These are phyloP conservation scores for Zenarchopterus dispar DNA, from an alignment of 2,797 vertebrate species.

Conservation along the genomic window DNA sequence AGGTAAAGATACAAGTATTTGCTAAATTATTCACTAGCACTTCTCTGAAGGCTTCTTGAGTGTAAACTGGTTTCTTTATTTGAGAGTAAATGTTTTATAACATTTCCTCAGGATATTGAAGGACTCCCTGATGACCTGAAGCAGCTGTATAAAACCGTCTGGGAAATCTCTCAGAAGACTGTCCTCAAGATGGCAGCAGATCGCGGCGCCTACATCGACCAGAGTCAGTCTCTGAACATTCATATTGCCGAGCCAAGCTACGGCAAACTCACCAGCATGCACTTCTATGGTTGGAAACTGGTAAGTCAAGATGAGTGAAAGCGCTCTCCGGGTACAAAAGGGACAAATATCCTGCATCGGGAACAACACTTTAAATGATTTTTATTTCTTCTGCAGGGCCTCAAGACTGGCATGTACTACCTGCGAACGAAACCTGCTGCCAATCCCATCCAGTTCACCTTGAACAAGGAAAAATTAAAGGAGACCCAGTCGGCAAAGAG, in stretches of 20 bases:
- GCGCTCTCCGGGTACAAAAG: not conserved
- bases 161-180: conserved; percentile 96
- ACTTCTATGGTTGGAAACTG: conserved; percentile 98
- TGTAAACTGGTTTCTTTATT: not conserved
- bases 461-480: conserved; percentile 94
- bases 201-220: conserved; percentile 94
- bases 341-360: not conserved
- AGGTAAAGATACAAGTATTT: conserved; percentile 77
- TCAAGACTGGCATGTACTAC: conserved; percentile 99
- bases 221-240: conserved; percentile 98
- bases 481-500: conserved; percentile 73
- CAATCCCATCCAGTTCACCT: conserved; percentile 97
- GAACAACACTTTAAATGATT: not conserved
- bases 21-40: not conserved
- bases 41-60: not conserved
- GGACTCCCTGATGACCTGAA: conserved; percentile 92
- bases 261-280: conserved; percentile 97
- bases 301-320: conserved; percentile 44
- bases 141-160: conserved; percentile 95
- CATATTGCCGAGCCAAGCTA: conserved; percentile 98
- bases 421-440: conserved; percentile 94
- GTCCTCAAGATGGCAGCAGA: conserved; percentile 96
- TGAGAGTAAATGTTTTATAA: not conserved
- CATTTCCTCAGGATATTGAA: conserved; percentile 80
- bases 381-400: conserved; percentile 72